Percentiles rank a stretch among this genome's conserved stretches.
These are phyloP conservation scores for Hafferia zeledoni DNA, from an alignment of 2,797 vertebrate genomes.

Conservation along the genomic window DNA sequence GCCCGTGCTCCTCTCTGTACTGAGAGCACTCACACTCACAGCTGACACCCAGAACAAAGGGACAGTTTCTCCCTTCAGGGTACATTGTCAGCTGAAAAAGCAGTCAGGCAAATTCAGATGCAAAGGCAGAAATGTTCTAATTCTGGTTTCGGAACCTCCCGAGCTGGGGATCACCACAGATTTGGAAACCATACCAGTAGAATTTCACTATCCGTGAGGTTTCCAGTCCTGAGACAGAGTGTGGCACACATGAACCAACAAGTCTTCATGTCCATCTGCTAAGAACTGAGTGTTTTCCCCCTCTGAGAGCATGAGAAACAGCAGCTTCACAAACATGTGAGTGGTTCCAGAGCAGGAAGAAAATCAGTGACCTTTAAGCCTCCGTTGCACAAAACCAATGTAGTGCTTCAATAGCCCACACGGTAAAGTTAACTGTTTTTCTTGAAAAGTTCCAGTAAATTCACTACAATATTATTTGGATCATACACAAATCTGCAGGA, in stretches of 20 bases:
- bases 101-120: background rate
- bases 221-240: background rate
- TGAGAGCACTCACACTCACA: background rate
- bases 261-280: background rate
- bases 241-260: background rate
- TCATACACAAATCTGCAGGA: background rate
- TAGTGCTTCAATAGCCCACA: background rate
- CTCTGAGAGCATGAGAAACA: background rate
- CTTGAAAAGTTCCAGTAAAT: background rate
- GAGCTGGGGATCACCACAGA: fast-evolving
- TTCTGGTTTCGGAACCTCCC: background rate
- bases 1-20: background rate
- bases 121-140: background rate
- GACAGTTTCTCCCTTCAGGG: background rate
- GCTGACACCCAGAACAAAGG: fast-evolving
- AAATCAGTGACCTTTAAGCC: background rate
- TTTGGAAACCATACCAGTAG: background rate
- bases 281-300: background rate
- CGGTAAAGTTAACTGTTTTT: background rate
- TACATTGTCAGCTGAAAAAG: background rate
- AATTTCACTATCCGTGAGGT: background rate
- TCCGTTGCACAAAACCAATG: background rate
- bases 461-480: background rate
- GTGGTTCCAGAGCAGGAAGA: background rate
- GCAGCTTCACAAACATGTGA: background rate